Evolutionary conservation across 2,888 invertebrate species (phyloP).

Genomic region (Lepidocyrtinus sp.): DNA sequence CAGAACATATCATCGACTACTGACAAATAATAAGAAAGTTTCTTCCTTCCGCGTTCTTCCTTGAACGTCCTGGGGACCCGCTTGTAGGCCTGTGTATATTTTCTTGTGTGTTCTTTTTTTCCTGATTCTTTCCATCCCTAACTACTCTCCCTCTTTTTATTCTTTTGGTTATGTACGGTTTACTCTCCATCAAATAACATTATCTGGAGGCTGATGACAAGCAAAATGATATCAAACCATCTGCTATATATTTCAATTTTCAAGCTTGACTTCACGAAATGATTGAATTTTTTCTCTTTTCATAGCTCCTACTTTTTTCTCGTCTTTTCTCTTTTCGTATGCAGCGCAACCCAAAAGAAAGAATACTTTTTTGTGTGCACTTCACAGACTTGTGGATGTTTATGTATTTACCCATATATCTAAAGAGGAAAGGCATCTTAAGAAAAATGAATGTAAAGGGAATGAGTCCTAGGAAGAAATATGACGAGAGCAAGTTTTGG

Average conservation of each 20-base stretch:
- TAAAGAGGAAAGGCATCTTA: too few species aligned
- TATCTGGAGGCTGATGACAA: slow-evolving; percentile 70
- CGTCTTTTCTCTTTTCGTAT: slow-evolving; percentile 21
- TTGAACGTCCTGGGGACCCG: slow-evolving; percentile 57
- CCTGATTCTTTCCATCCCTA: slow-evolving; percentile 21
- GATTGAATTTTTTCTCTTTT: slow-evolving; percentile 70
- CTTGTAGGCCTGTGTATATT: slow-evolving; percentile 45
- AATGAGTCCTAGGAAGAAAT: slow-evolving; percentile 8
- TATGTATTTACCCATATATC: slow-evolving; percentile 11
- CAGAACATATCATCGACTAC: slow-evolving; percentile 14
- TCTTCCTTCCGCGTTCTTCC: slow-evolving; percentile 53
- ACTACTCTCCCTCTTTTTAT: slow-evolving; percentile 28
- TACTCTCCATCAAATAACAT: slow-evolving; percentile 70
- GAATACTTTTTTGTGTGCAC: neutral
- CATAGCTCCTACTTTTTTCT: slow-evolving; percentile 24
- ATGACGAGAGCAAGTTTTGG: too few species aligned
- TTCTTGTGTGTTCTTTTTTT: slow-evolving; percentile 23
- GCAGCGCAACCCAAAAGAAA: too few species aligned
- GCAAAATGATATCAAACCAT: slow-evolving; percentile 71
- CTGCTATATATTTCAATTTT: slow-evolving; percentile 71
- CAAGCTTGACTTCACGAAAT: slow-evolving; percentile 71
- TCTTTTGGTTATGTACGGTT: slow-evolving; percentile 36
- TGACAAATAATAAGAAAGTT: slow-evolving; percentile 53
- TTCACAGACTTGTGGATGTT: slow-evolving; percentile 1
- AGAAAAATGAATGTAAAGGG: too few species aligned